Percentiles rank a stretch among this genome's conserved stretches.
Evolutionary conservation across 2,888 invertebrate genomes (phyloP).

Genomic region (Oscheius sp.): DNA sequence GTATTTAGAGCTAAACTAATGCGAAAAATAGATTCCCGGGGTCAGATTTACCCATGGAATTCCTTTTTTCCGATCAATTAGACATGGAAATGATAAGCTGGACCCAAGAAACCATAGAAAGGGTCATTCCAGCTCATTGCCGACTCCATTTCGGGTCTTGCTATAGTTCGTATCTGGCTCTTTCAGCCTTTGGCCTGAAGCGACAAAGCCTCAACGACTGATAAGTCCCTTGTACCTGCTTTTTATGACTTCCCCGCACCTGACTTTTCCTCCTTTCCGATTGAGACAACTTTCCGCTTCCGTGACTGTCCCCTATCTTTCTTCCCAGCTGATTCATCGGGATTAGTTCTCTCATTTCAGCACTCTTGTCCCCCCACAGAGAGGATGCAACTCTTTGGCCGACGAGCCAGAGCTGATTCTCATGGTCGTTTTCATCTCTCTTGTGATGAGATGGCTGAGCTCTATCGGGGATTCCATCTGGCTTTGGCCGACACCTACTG

Average conservation of each 20-base stretch:
- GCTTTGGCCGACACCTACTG: slow-evolving; percentile 25
- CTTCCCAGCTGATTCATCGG: background rate
- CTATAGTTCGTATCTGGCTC: no score
- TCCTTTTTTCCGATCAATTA: no score
- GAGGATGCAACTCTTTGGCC: slow-evolving; percentile 23
- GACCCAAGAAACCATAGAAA: no score
- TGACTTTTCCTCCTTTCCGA: background rate
- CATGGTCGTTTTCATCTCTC: slow-evolving; percentile 24
- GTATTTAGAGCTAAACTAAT: no score
- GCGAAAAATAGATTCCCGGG: no score
- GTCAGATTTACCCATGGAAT: no score
- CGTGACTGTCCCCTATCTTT: background rate
- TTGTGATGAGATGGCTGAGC: slow-evolving; percentile 24
- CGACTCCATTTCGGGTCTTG: no score
- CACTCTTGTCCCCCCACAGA: background rate
- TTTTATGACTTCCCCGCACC: background rate
- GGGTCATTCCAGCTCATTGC: no score
- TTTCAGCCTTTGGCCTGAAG: no score
- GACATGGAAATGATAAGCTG: no score
- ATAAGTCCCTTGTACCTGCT: no score
- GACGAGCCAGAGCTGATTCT: slow-evolving; percentile 10
- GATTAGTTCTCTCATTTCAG: background rate
- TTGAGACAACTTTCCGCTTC: background rate
- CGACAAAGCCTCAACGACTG: no score
- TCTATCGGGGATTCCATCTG: slow-evolving; percentile 23